Percentiles rank a stretch among this genome's conserved stretches.
Evolutionary conservation across 1,140 invertebrate species (phyloP).

Genomic region (Metopolophium dirhodum): DNA sequence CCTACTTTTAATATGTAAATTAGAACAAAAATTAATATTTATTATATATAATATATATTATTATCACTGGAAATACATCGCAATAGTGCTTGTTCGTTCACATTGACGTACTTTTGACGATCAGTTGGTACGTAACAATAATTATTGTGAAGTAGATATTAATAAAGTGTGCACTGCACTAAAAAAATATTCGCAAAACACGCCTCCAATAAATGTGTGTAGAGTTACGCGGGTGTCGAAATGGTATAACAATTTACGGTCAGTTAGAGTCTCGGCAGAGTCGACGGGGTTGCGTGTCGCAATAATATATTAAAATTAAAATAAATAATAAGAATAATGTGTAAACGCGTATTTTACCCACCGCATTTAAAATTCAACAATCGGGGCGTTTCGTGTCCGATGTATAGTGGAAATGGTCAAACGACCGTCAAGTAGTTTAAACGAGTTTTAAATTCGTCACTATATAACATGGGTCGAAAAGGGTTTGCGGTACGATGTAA

Average conservation of each 20-base stretch:
- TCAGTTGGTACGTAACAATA: neutral
- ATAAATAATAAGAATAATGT: neutral
- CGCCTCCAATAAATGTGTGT: neutral
- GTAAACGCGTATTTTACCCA: neutral
- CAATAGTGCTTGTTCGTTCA: no score
- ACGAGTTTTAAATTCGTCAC: slow-evolving; percentile 46
- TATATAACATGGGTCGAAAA: neutral
- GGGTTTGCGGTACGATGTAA: neutral
- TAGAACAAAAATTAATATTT: no score
- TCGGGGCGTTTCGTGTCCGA: neutral
- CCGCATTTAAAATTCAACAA: neutral
- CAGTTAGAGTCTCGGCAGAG: neutral
- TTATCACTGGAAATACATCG: no score
- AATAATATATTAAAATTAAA: neutral
- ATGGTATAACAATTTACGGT: neutral
- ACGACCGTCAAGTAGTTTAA: neutral
- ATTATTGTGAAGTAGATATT: neutral
- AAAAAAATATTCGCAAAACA: neutral
- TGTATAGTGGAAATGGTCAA: neutral
- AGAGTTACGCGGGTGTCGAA: no score
- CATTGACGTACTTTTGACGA: no score
- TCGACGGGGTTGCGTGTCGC: neutral
- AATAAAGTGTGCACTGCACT: no score
- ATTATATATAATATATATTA: no score
- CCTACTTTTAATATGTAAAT: no score